Percentiles rank a stretch among this genome's conserved stretches.
Conservation (phyloP, 2,888 invertebrate genomes). For the Glyphotaelius pellucidus region DNA sequence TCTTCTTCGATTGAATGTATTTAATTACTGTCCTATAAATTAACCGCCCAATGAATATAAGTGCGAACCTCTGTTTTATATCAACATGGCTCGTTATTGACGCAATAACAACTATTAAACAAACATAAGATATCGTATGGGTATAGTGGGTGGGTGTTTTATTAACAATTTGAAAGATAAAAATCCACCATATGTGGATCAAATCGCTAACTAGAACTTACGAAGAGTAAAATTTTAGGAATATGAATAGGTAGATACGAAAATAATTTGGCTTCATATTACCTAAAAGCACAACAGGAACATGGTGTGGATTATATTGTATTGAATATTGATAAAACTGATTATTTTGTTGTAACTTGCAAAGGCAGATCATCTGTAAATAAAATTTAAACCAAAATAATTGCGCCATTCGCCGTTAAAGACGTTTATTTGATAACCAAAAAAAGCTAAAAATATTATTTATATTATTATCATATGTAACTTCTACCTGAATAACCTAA, state of each 20-base stretch:
- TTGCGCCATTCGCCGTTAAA: no score
- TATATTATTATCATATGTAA: no score
- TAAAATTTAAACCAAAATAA: no score
- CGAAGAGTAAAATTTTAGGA: not conserved
- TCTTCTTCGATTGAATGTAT: not conserved
- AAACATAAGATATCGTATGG: not conserved
- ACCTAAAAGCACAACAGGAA: no score
- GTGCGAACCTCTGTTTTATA: conserved; percentile 8
- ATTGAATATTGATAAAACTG: no score
- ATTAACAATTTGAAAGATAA: not conserved
- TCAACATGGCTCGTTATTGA: not conserved
- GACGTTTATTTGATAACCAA: no score
- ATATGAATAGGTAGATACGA: no score
- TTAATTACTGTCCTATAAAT: not conserved
- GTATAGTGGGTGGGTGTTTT: conserved; percentile 19
- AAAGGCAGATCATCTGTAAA: no score
- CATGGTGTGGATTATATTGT: no score
- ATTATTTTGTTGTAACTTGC: no score
- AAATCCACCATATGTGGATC: not conserved
- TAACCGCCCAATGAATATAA: not conserved
- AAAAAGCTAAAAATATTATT: no score
- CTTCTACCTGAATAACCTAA: no score
- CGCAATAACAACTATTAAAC: not conserved
- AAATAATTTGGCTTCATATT: not conserved
- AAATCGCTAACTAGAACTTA: not conserved